phyloP scores from a whole-genome alignment of 2,888 invertebrate genomes.

The Trimorus sp. region DNA sequence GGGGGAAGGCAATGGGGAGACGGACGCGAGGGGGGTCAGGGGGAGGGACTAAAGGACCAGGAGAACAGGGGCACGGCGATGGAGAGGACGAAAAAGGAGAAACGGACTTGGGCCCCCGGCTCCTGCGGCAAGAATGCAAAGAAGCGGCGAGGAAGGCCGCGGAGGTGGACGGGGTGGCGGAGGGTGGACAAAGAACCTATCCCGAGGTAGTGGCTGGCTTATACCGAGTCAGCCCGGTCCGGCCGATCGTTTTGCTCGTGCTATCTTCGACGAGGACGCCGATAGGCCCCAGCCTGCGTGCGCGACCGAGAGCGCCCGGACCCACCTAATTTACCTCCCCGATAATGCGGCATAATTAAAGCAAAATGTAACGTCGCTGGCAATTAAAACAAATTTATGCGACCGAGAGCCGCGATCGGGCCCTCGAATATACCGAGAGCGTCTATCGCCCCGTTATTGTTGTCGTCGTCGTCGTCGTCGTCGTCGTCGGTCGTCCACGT shows the following conservation, averaged over 20 bases:
- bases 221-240: conserved; percentile 62
- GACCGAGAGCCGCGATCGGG: conserved; percentile 82
- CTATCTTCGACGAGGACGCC: conserved; percentile 46
- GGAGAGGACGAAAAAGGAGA: conserved; percentile 54
- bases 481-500: conserved; percentile 24
- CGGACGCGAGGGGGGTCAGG: conserved; percentile 43
- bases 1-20: conserved; percentile 76
- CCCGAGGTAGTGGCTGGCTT: conserved; percentile 73
- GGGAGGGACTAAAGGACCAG: conserved; percentile 53
- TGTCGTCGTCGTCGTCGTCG: conserved; percentile 41
- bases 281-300: conserved; percentile 33
- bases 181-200: conserved; percentile 78
- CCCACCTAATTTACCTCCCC: conserved; percentile 82
- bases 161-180: conserved; percentile 70
- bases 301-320: conserved; percentile 74
- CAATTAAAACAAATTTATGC: conserved; percentile 82
- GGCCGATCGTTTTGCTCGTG: conserved; percentile 67
- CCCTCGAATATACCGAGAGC: conserved; percentile 13
- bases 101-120: background rate
- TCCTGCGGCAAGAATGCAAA: conserved; percentile 17
- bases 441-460: conserved; percentile 69
- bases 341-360: conserved; percentile 82
- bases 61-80: conserved; percentile 45
- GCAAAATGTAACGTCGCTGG: conserved; percentile 82
- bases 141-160: conserved; percentile 51